A percentile compares a stretch with the other conserved stretches of the same genome.
Evolutionary conservation across 2,888 invertebrate species (phyloP).

Genomic region (Amblyjoppa fuscipennis): DNA sequence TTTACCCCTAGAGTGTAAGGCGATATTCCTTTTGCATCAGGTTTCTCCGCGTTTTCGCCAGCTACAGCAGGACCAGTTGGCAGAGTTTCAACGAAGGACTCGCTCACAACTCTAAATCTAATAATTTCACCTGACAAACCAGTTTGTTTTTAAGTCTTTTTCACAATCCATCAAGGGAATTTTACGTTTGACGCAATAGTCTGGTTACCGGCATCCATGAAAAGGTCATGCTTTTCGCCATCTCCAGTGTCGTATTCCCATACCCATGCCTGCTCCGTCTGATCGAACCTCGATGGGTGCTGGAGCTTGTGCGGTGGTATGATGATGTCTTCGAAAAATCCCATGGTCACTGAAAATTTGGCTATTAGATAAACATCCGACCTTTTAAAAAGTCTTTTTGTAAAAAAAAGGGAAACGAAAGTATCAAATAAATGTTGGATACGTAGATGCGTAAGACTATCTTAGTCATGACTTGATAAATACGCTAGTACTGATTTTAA

Average conservation of each 20-base stretch:
- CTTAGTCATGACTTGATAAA: too few species aligned
- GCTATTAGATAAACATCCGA: not conserved
- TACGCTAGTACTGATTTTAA: too few species aligned
- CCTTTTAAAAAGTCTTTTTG: not conserved
- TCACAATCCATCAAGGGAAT: not conserved
- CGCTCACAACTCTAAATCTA: slow-evolving; percentile 95
- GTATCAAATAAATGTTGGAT: too few species aligned
- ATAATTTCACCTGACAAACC: slow-evolving; percentile 89
- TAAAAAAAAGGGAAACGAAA: not conserved
- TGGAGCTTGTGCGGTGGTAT: slow-evolving; percentile 96
- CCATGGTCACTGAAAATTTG: slow-evolving; percentile 92
- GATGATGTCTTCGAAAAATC: slow-evolving; percentile 98
- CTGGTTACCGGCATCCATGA: slow-evolving; percentile 93
- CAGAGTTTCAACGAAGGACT: slow-evolving; percentile 95
- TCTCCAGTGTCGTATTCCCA: slow-evolving; percentile 97
- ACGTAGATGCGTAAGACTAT: too few species aligned
- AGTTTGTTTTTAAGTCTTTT: slow-evolving; percentile 16
- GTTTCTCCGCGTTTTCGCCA: slow-evolving; percentile 84
- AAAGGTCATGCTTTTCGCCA: slow-evolving; percentile 94
- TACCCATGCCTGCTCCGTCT: slow-evolving; percentile 97
- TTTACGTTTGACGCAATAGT: not conserved
- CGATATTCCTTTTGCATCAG: slow-evolving; percentile 86
- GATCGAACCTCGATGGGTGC: slow-evolving; percentile 96
- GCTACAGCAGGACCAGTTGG: slow-evolving; percentile 90
- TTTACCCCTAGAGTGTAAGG: slow-evolving; percentile 89